Base-by-base conservation (phyloP, 1,140 invertebrate species). In the Anagrus nilaparvatae region DNA sequence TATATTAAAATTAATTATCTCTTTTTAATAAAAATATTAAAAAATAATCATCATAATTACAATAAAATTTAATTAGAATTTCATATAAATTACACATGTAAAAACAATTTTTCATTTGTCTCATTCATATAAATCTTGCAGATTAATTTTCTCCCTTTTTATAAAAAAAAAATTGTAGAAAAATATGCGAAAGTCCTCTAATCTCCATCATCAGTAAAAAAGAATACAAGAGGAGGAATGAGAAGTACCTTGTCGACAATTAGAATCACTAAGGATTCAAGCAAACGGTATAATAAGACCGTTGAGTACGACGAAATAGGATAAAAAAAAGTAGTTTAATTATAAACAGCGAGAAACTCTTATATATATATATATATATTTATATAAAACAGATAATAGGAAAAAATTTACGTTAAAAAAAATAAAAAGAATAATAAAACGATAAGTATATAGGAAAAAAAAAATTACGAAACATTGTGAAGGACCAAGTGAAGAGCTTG, bases 251-350 rank as follows among this genome's bases (percentile, higher is more conserved):
- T 48, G 49, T 38, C 56, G 63, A 61, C 63, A 68, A 67, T 68
- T 68, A 67, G 60, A 68, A 67, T 65, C 61, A 64, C 59, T 61
- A 60, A 63, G 52, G 56, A 59, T 44, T 45, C 39, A 28, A 47
- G 16, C 13, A 38, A 46, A 52, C 42, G 47, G n/a, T n/a, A n/a
- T n/a, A 52, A 51, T 39, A 39, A 49, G 48, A 56, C 46, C 41
- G 42, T 49, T 34, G 27, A 37, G 41, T 36, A 46, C 31, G 45
- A 45, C 29, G 35, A 40, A 23, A 18, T 20, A 25, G 19, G 33
- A 40, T 12, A n/a, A 47, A 36, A 41, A 43, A 54, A 58, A 59
- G 57, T 62, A 63, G 58, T 61, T 64, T 63, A 64, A 64, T 64
- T 64, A 60, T 63, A 64, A 63, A 63, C 54, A 64, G 48, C 46